These are phyloP conservation scores for Malurus leucopterus DNA, from an alignment of 2,797 vertebrate genomes.

Conservation along the genomic window DNA sequence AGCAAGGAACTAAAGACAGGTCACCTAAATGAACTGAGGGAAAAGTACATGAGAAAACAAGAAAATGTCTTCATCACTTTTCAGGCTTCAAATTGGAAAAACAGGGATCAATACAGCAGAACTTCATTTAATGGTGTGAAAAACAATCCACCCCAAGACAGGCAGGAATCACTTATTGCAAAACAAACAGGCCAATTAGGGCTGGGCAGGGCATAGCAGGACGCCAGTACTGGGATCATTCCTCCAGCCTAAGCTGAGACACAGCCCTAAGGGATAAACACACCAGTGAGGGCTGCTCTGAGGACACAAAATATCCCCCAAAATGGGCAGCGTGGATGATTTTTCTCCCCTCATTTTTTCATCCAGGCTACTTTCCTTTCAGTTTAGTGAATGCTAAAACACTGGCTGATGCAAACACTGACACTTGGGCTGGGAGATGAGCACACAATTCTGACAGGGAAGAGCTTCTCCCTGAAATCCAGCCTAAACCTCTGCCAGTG, in stretches of 20 bases:
- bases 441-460: not conserved
- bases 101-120: slow-evolving; percentile 70
- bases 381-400: not conserved
- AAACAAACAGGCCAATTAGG: slow-evolving; percentile 69
- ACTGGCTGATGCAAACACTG: rapidly evolving
- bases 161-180: slow-evolving; percentile 66
- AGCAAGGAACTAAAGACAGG: slow-evolving; percentile 54
- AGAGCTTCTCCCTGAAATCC: not conserved
- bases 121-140: slow-evolving; percentile 74
- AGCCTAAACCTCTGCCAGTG: rapidly evolving
- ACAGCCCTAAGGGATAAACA: rapidly evolving
- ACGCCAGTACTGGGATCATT: not conserved
- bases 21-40: slow-evolving; percentile 61
- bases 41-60: slow-evolving; percentile 55
- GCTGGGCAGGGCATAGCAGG: not conserved
- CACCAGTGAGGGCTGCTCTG: rapidly evolving
- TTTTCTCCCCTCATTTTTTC: not conserved
- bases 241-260: not conserved
- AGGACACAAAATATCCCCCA: not conserved
- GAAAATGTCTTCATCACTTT: slow-evolving; percentile 71
- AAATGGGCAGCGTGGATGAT: rapidly evolving
- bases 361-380: rapidly evolving
- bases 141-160: slow-evolving; percentile 63
- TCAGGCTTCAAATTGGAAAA: slow-evolving; percentile 70
- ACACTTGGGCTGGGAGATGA: not conserved